A percentile compares a stretch with the other conserved stretches of the same genome.
phyloP scores from a whole-genome alignment of 2,797 vertebrate genomes.

The Sternarchorhynchus goeldii region DNA sequence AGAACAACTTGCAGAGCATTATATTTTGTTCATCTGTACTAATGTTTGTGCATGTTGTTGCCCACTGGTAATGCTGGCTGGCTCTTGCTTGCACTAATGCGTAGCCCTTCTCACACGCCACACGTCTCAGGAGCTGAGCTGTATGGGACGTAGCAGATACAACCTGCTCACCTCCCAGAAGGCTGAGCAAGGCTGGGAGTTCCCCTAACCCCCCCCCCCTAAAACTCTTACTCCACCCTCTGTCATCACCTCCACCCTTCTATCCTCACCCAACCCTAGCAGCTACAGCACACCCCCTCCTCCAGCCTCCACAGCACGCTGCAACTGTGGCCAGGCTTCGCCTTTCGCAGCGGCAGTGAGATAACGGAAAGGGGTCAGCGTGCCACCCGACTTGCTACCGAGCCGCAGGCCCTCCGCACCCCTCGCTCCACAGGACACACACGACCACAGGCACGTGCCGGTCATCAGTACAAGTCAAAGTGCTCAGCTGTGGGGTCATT shows the following conservation, averaged over 20 bases:
- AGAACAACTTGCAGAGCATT: too few species aligned
- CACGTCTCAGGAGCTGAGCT: too few species aligned
- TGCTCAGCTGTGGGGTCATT: conserved; percentile 30
- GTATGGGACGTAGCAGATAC: too few species aligned
- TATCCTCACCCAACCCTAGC: conserved; percentile 54
- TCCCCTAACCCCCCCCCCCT: conserved; percentile 36
- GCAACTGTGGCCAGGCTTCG: conserved; percentile 76
- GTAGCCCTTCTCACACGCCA: too few species aligned
- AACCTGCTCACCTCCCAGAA: too few species aligned
- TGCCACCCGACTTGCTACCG: conserved; percentile 55
- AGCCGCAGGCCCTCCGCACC: conserved; percentile 18
- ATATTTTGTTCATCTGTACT: too few species aligned
- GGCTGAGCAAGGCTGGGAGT: background rate
- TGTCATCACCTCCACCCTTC: conserved; percentile 52
- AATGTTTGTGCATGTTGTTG: too few species aligned
- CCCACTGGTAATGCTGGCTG: too few species aligned
- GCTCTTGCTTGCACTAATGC: too few species aligned
- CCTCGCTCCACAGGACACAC: conserved; percentile 34
- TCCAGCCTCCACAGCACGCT: conserved; percentile 8
- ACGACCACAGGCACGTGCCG: conserved; percentile 36
- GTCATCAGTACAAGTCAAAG: conserved; percentile 14
- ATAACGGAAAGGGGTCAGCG: conserved; percentile 61
- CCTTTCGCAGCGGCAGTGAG: conserved; percentile 78
- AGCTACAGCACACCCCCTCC: conserved; percentile 19
- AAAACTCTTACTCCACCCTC: conserved; percentile 46